These are phyloP conservation scores for Papilio protenor DNA, from an alignment of 2,888 invertebrate species.

Conservation along the genomic window DNA sequence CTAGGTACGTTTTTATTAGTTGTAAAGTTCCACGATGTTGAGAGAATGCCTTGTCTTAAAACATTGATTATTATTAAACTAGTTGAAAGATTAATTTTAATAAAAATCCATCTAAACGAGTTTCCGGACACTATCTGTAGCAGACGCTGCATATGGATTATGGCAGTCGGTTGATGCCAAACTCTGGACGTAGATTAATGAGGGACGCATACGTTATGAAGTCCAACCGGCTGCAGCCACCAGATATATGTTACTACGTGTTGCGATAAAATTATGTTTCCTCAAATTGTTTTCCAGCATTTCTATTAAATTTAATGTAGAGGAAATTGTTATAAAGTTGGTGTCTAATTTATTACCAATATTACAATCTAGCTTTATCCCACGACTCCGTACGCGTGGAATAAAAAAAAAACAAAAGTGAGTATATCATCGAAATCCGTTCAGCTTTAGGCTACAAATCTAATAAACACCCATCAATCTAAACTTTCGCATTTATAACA, in stretches of 20 bases:
- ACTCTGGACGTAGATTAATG: constrained; percentile 69
- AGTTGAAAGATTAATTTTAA: constrained; percentile 58
- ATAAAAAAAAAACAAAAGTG: no score
- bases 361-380: no score
- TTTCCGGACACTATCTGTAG: constrained; percentile 72
- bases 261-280: background rate
- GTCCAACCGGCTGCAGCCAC: constrained; percentile 22
- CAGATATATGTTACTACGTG: constrained; percentile 18
- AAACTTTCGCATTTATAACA: no score
- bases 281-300: background rate
- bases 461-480: no score
- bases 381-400: no score
- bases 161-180: constrained; percentile 51
- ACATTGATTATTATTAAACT: background rate
- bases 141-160: constrained; percentile 70
- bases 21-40: no score
- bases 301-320: background rate
- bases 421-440: no score
- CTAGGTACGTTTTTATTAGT: no score
- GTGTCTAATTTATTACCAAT: no score
- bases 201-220: constrained; percentile 57
- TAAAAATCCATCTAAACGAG: constrained; percentile 74
- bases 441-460: no score
- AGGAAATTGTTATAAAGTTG: background rate
- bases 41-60: no score